These are phyloP conservation scores for Calephelis nemesis DNA, from an alignment of 1,140 invertebrate genomes.

Conservation along the genomic window DNA sequence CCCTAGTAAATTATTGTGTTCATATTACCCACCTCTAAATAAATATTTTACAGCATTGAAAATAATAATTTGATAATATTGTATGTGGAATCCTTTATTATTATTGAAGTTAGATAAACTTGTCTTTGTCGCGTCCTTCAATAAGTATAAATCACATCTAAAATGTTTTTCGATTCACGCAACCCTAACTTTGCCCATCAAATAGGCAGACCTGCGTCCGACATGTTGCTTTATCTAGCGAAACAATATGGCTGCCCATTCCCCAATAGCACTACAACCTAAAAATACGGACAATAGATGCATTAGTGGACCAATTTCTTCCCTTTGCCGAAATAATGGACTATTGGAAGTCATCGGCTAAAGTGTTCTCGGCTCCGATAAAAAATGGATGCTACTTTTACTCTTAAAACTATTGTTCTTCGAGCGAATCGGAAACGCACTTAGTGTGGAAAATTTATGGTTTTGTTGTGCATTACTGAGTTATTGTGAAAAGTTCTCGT, in stretches of 20 bases:
- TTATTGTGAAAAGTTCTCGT: slow-evolving; percentile 22
- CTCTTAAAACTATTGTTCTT: slow-evolving; percentile 16
- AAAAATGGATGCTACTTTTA: slow-evolving; percentile 17
- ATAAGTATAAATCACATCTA: slow-evolving; percentile 1
- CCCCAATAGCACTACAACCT: slow-evolving; percentile 29
- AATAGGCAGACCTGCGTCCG: slow-evolving; percentile 18
- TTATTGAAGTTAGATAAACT: not conserved
- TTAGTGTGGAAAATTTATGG: slow-evolving; percentile 5
- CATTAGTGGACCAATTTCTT: slow-evolving; percentile 38
- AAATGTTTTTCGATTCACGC: slow-evolving; percentile 5
- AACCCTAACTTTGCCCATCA: slow-evolving; percentile 14
- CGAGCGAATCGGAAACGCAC: not conserved
- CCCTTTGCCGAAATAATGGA: slow-evolving; percentile 37
- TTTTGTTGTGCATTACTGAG: not conserved
- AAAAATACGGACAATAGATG: slow-evolving; percentile 36
- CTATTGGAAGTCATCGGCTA: slow-evolving; percentile 30
- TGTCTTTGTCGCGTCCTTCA: not conserved
- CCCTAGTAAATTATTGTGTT: no score
- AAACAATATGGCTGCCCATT: slow-evolving; percentile 29
- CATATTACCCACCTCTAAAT: no score
- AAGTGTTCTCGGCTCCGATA: slow-evolving; percentile 19
- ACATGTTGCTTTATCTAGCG: slow-evolving; percentile 31
- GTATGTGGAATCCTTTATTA: not conserved
- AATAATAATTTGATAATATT: no score
- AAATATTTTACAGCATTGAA: no score